These are phyloP conservation scores for Drosophila mimica DNA, from an alignment of 2,888 invertebrate genomes.

Conservation along the genomic window DNA sequence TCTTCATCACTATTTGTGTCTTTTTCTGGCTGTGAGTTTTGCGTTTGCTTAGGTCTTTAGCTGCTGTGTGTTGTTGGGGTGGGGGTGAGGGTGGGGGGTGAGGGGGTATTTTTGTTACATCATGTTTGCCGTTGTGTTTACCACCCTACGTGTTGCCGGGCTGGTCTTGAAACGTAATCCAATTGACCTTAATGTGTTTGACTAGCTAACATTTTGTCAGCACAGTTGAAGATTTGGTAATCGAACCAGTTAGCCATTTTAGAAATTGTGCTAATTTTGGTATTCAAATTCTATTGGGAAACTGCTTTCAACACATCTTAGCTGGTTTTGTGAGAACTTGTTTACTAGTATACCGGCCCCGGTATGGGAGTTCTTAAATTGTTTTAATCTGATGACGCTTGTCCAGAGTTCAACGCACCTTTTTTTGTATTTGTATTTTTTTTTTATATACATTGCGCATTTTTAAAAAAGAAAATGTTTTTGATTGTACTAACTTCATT, in stretches of 20 bases:
- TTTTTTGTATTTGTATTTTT: not conserved
- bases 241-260: slow-evolving; percentile 13
- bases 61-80: slow-evolving; percentile 14
- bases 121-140: slow-evolving; percentile 65
- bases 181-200: slow-evolving; percentile 61
- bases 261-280: not conserved
- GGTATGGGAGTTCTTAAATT: not conserved
- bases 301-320: slow-evolving; percentile 4
- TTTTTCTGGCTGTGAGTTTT: not conserved
- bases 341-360: not conserved
- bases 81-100: not conserved
- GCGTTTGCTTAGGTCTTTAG: slow-evolving; percentile 65
- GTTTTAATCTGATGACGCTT: not conserved
- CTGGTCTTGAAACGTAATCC: slow-evolving; percentile 61
- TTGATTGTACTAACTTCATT: slow-evolving; percentile 49
- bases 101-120: slow-evolving; percentile 56
- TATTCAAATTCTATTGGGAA: not conserved
- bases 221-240: slow-evolving; percentile 17
- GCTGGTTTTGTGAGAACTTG: slow-evolving; percentile 4
- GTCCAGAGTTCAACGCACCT: not conserved
- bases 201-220: not conserved
- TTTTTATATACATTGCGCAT: not conserved
- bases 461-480: slow-evolving; percentile 4
- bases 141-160: slow-evolving; percentile 34
- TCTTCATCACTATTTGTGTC: not conserved